These are phyloP conservation scores for Podabrus alpinus DNA, from an alignment of 2,888 invertebrate species.

Conservation along the genomic window DNA sequence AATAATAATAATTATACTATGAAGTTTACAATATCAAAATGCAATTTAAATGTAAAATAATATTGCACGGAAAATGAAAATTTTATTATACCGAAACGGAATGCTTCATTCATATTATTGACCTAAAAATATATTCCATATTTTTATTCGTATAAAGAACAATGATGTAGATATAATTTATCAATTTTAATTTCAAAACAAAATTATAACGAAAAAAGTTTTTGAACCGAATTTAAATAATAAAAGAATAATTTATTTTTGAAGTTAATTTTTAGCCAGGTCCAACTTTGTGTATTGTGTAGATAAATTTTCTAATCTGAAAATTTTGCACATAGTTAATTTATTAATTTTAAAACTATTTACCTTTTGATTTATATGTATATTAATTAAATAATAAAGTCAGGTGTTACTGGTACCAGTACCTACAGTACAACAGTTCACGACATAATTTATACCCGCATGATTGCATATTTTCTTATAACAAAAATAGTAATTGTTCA, in stretches of 20 bases:
- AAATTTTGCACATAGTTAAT: background rate
- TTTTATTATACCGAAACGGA: background rate
- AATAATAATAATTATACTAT: background rate
- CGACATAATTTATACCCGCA: background rate
- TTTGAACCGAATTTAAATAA: background rate
- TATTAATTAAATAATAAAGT: background rate
- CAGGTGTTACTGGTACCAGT: background rate
- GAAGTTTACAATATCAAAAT: background rate
- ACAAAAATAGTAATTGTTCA: background rate
- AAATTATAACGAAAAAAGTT: background rate
- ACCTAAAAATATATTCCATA: background rate
- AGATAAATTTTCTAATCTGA: background rate
- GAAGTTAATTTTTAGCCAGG: background rate
- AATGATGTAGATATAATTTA: background rate
- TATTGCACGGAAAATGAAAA: background rate
- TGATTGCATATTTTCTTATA: background rate
- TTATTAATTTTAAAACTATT: background rate
- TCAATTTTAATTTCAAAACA: background rate
- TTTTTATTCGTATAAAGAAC: background rate
- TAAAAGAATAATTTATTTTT: background rate
- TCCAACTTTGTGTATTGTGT: background rate
- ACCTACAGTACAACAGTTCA: background rate
- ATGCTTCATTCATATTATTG: background rate
- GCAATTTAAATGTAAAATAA: background rate
- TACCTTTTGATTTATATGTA: background rate